These are phyloP conservation scores for Eunapius fragilis DNA, from an alignment of 37 sponge, comb jelly and placozoan genomes.

Conservation along the genomic window DNA sequence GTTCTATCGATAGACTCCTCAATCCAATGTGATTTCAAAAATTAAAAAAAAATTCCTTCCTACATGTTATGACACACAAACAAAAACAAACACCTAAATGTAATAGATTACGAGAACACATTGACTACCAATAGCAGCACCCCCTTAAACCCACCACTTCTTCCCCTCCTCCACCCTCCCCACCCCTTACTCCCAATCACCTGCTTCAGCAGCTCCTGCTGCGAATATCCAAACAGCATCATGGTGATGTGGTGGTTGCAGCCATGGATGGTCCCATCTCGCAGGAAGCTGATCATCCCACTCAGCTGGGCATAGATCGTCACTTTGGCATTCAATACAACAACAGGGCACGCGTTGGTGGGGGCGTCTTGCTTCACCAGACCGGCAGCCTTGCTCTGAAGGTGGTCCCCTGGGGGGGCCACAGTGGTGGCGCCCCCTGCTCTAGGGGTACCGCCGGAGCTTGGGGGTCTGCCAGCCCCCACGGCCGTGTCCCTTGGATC, in stretches of 20 bases:
- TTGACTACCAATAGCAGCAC: too few species aligned
- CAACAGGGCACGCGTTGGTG: too few species aligned
- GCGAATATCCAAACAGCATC: constrained; percentile 85
- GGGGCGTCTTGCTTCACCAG: not conserved
- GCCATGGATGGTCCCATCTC: constrained; percentile 80
- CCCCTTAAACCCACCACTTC: too few species aligned
- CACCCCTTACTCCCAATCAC: constrained; percentile 17
- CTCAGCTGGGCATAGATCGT: constrained; percentile 74
- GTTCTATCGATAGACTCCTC: too few species aligned
- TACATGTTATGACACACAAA: too few species aligned
- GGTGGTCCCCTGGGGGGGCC: too few species aligned
- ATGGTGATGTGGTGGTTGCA: constrained; percentile 85
- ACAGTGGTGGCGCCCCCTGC: not conserved
- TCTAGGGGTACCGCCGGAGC: not conserved
- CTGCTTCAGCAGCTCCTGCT: constrained; percentile 66
- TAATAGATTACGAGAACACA: too few species aligned
- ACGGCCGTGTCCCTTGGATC: not conserved
- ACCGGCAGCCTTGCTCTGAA: not conserved
- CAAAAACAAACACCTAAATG: too few species aligned
- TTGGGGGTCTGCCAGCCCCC: not conserved
- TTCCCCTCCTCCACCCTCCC: too few species aligned
- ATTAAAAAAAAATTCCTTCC: too few species aligned
- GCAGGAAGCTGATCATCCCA: constrained; percentile 84
- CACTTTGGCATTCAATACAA: constrained; percentile 46
- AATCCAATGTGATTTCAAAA: too few species aligned